Evolutionary conservation across 2,888 invertebrate species (phyloP), one percentile per base, ranked within the genome.

Genomic region (Lamellibrachia columna): DNA sequence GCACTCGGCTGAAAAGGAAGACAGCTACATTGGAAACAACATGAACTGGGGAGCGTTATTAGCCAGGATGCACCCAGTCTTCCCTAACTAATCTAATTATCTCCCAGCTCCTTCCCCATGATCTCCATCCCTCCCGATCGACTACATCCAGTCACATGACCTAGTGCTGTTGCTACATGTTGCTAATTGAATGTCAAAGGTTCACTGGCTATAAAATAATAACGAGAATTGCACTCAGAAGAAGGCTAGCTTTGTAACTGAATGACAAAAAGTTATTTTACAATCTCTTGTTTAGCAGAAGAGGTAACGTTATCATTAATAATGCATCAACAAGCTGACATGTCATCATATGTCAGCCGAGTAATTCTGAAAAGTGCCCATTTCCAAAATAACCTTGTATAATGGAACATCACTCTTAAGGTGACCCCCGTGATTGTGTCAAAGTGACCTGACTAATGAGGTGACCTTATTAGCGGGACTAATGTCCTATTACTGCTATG

Each of bases 151-250:
- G 60, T 60, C 60, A 15, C 60, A 11, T 75, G 75, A 75, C 9
- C 55, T 9, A 3, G 9, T 9, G 55, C 55, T 22, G 75, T 75
- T 75, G 75, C 22, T 75, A 75, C 15, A 75, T 75, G 15, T 2
- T 75, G 75, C 75, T 75, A 75, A 75, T 75, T 75, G 75, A 75
- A 75, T 75, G 75, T 75, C 75, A 75, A 75, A 75, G 75, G 75
- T 75, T 15, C 22, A 75, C 1, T 15, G 22, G 75, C 75, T 75
- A 75, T 75, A 75, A 75, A 75, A 75, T 75, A 75, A 75, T 75
- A 75, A 22, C n/a, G 4, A 75, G 22, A 75, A 75, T 22, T 75
- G 22, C 75, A 75, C 75, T 75, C 15, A 22, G 6, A 22, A 75
- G 3, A 75, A 75, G 22, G 75, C 75, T 75, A 22, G 75, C 75